Evolutionary conservation across 23 tunicate genomes (phyloP).

Genomic region (Pegea sp.): DNA sequence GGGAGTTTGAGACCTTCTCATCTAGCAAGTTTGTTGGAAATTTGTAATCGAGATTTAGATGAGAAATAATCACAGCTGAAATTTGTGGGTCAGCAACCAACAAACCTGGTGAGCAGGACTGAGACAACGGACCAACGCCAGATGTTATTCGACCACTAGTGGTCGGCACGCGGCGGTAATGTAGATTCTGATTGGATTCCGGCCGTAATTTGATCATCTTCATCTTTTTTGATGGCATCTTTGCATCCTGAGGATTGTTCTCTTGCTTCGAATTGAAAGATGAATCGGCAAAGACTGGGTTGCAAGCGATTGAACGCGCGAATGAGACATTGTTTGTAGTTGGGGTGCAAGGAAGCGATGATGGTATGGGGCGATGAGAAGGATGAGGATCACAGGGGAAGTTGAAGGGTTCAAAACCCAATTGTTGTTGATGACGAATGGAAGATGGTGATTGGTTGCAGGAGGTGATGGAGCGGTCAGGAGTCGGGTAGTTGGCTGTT

Average conservation of each 20-base stretch:
- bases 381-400: not conserved
- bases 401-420: not conserved
- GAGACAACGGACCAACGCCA: constrained; percentile 38
- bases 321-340: not conserved
- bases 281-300: not conserved
- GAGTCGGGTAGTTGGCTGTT: not conserved
- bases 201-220: not conserved
- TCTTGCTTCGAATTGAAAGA: not conserved
- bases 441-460: not conserved
- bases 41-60: too few species aligned
- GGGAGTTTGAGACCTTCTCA: too few species aligned
- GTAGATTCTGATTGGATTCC: not conserved
- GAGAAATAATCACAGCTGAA: too few species aligned
- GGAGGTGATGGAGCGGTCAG: not conserved
- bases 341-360: not conserved
- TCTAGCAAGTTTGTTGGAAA: too few species aligned
- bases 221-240: not conserved
- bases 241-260: not conserved
- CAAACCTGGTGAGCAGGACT: constrained; percentile 8
- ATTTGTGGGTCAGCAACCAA: too few species aligned
- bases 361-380: constrained; percentile 1
- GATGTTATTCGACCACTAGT: constrained; percentile 57
- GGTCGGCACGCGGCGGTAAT: constrained; percentile 12
- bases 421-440: constrained; percentile 1
- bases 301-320: not conserved